Conservation (phyloP, 1,140 invertebrate genomes). For the Cheumatopsyche charites region DNA sequence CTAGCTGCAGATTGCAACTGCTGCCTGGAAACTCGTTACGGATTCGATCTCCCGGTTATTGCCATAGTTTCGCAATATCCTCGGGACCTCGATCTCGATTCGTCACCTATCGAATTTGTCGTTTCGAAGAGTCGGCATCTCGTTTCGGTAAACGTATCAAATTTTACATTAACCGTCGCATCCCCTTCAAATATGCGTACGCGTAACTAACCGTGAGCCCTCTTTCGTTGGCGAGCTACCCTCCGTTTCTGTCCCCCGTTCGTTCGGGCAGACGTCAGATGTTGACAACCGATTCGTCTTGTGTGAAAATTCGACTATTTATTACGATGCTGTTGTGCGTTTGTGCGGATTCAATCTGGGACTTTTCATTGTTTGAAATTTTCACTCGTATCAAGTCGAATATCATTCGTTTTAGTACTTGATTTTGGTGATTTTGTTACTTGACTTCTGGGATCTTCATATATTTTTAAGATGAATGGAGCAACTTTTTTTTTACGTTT, state of each 20-base stretch:
- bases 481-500: too few relatives aligned
- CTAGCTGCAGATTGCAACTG: constrained; percentile 1
- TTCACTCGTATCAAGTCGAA: too few relatives aligned
- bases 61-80: too few relatives aligned
- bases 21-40: neutral
- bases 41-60: too few relatives aligned
- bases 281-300: constrained; percentile 20
- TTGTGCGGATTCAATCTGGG: constrained; percentile 28
- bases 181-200: constrained; percentile 47
- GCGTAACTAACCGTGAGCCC: constrained; percentile 46
- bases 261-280: constrained; percentile 28
- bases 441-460: too few relatives aligned
- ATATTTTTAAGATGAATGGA: too few relatives aligned
- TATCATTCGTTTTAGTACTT: too few relatives aligned
- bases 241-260: constrained; percentile 15
- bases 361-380: constrained; percentile 23
- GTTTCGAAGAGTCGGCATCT: neutral
- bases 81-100: too few relatives aligned
- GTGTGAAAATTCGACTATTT: too few relatives aligned
- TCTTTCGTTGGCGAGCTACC: constrained; percentile 22
- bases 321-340: constrained; percentile 13
- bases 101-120: too few relatives aligned
- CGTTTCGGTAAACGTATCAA: constrained; percentile 46
- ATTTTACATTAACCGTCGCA: constrained; percentile 49
- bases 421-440: too few relatives aligned